Percentiles rank a stretch among this genome's conserved stretches.
Conservation (phyloP, 1,140 invertebrate genomes). For the Polypedilum pembai region DNA sequence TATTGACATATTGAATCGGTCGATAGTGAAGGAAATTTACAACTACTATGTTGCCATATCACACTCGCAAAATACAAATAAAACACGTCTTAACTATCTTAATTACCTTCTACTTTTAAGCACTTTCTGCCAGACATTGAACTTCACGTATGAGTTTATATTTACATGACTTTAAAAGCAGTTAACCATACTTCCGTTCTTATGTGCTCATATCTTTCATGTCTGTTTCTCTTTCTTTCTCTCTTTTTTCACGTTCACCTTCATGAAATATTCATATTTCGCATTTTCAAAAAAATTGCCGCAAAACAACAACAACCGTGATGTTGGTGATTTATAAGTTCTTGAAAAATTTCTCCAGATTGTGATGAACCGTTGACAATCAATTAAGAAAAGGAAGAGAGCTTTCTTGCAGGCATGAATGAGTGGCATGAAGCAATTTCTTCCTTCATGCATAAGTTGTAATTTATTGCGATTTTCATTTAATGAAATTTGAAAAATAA, state of each 20-base stretch:
- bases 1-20: not conserved
- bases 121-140: too few species aligned
- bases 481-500: too few species aligned
- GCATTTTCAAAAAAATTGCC: not conserved
- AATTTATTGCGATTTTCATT: too few species aligned
- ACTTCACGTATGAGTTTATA: too few species aligned
- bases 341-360: not conserved
- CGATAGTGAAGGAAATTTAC: too few species aligned
- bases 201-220: too few species aligned
- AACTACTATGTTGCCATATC: too few species aligned
- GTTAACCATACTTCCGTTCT: not conserved
- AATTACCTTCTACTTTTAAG: too few species aligned
- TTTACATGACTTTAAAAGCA: not conserved
- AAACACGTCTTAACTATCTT: too few species aligned
- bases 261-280: not conserved
- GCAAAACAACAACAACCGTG: not conserved
- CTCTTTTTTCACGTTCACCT: not conserved
- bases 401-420: not conserved
- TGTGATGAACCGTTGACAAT: constrained; percentile 1
- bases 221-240: not conserved
- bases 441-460: too few species aligned
- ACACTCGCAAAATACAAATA: too few species aligned
- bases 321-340: constrained; percentile 1
- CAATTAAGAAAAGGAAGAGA: not conserved
- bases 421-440: too few species aligned